Conservation (phyloP, 1,140 invertebrate genomes). For the Colletes latitarsis region DNA sequence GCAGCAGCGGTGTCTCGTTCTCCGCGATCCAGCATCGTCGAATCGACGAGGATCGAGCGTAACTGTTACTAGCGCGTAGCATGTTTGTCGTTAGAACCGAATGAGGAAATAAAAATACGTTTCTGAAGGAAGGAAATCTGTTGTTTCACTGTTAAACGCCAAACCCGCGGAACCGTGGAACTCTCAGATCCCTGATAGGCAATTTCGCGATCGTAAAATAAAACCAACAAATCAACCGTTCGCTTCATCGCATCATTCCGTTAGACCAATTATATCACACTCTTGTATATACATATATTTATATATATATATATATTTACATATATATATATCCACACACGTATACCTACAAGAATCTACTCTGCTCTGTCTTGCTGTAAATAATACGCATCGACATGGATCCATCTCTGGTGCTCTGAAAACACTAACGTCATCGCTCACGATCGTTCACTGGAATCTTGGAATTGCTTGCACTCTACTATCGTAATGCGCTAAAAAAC, state of each 20-base stretch:
- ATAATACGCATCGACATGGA: conserved; percentile 79
- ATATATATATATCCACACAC: conserved; percentile 57
- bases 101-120: conserved; percentile 56
- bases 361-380: conserved; percentile 79
- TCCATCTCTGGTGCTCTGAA: conserved; percentile 76
- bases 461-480: conserved; percentile 80
- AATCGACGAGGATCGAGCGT: neutral
- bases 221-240: conserved; percentile 79
- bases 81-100: conserved; percentile 32
- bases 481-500: conserved; percentile 60
- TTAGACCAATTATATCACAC: conserved; percentile 81
- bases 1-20: no score
- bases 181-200: neutral
- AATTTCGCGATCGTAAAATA: conserved; percentile 71
- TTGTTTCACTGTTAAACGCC: conserved; percentile 24
- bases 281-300: conserved; percentile 73
- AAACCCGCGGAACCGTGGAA: conserved; percentile 31
- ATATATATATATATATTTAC: conserved; percentile 7
- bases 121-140: conserved; percentile 31
- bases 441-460: conserved; percentile 79
- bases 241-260: conserved; percentile 84
- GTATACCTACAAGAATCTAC: conserved; percentile 81
- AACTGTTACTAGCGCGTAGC: conserved; percentile 23
- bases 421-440: conserved; percentile 80
- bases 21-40: neutral